phyloP scores from a whole-genome alignment of 2,797 vertebrate species.

The Acipenser ruthenus region DNA sequence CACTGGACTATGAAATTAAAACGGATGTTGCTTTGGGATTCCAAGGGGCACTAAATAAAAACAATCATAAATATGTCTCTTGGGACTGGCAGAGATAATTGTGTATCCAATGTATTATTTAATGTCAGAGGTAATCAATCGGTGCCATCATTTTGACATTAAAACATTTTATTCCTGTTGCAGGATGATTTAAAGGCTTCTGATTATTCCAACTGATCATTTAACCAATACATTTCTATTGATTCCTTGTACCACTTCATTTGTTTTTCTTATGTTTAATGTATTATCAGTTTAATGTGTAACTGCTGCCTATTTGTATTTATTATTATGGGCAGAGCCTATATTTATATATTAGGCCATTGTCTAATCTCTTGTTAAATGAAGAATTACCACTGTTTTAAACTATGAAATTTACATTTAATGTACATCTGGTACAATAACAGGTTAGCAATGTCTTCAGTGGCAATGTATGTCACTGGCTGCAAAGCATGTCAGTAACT shows the following conservation, averaged over 20 bases:
- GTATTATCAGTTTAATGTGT: not conserved
- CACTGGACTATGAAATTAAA: constrained; percentile 6
- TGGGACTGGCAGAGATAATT: not conserved
- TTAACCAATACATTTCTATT: not conserved
- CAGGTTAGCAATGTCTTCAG: too few relatives aligned
- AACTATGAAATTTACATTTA: too few relatives aligned
- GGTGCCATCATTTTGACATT: constrained; percentile 1
- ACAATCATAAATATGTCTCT: not conserved
- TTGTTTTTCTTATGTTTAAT: not conserved
- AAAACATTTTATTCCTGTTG: not conserved
- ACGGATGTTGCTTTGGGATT: not conserved
- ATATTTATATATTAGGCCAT: too few relatives aligned
- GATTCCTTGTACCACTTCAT: not conserved
- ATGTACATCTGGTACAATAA: too few relatives aligned
- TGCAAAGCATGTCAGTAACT: too few relatives aligned
- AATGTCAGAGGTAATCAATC: not conserved
- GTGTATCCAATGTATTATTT: constrained; percentile 5
- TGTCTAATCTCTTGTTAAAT: too few relatives aligned
- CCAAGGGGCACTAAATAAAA: constrained; percentile 3
- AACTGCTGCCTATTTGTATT: not conserved
- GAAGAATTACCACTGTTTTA: too few relatives aligned
- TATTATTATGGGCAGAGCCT: too few relatives aligned
- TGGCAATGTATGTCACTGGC: too few relatives aligned
- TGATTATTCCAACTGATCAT: constrained; percentile 4
- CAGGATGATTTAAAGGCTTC: too few relatives aligned